Evolutionary conservation across 2,797 vertebrate genomes (phyloP), one percentile per base, ranked within the genome.

Genomic region (Syngnathus acus): DNA sequence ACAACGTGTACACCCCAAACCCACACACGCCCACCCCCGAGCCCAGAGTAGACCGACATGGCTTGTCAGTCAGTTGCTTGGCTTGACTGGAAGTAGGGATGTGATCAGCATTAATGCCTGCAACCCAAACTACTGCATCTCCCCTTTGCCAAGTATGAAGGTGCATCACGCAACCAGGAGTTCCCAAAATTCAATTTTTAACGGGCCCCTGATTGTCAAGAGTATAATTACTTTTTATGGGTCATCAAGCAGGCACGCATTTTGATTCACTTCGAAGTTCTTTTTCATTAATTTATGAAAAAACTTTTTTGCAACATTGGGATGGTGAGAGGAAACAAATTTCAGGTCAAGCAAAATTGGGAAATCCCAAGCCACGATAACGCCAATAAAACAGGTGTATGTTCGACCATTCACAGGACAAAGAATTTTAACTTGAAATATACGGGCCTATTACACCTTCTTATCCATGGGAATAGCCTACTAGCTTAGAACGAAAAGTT

Each of bases 401-500:
- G 32, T 78, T 70, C 55, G 75, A 65, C 74, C 7, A 65, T 71
- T 68, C 68, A 64, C 68, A 63, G 75, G 61, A 74, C 16, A 71
- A 53, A 16, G 64, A 65, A 26, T 73, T 63, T 75, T 55, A 62
- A 67, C 37, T 65, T 76, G 72, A 85, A 74, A 78, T 69, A 76
- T 62, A 76, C 1, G 10, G 51, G 45, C 51, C 2, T 43, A 67
- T 72, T 71, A 26, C 67, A 53, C 73, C 45, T 72, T 70, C 67
- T 19, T 39, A 60, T 67, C 57, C 13, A 63, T n/a, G 21, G n/a
- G 19, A 32, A 37, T 7, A 4, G 6, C 9, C 19, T 14, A 40
- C 39, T 16, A 37, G 50, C 21, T 54, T 65, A 38, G 17, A 54
- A 51, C 39, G n/a, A 37, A 60, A 64, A 45, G n/a, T 43, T 63